Conservation (phyloP, 1,140 invertebrate species). For the Eupeodes corollae region DNA sequence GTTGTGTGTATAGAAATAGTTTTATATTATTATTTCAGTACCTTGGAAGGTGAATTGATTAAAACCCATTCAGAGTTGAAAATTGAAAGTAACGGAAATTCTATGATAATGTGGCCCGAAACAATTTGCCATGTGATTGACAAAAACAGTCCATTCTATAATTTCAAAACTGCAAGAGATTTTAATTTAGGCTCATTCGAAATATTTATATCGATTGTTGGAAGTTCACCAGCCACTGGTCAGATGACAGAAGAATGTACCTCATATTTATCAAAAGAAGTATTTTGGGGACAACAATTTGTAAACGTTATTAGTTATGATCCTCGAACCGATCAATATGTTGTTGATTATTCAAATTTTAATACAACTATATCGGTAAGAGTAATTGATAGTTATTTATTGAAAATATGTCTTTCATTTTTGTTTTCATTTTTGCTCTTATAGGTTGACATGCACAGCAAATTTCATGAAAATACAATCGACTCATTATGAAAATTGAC, state of each 20-base stretch:
- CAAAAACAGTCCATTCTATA: slow-evolving; percentile 43
- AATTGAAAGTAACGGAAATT: slow-evolving; percentile 31
- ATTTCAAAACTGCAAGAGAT: slow-evolving; percentile 41
- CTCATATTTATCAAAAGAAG: slow-evolving; percentile 71
- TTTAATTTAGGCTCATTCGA: slow-evolving; percentile 59
- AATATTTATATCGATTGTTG: slow-evolving; percentile 74
- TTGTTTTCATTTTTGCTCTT: neutral
- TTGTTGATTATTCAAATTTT: slow-evolving; percentile 89
- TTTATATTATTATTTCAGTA: slow-evolving; percentile 13
- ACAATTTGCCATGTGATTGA: slow-evolving; percentile 52
- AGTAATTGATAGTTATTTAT: neutral
- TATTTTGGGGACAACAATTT: slow-evolving; percentile 77
- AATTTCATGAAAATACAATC: no score
- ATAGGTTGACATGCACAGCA: slow-evolving; percentile 17
- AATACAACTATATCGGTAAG: slow-evolving; percentile 57
- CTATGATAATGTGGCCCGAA: slow-evolving; percentile 52
- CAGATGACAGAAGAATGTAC: slow-evolving; percentile 61
- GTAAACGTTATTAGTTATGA: slow-evolving; percentile 65
- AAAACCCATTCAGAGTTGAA: slow-evolving; percentile 30
- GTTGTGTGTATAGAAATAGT: neutral
- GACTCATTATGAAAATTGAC: no score
- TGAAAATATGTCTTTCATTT: neutral
- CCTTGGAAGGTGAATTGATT: slow-evolving; percentile 25
- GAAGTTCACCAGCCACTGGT: slow-evolving; percentile 65
- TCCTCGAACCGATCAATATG: slow-evolving; percentile 76